Evolutionary conservation across 2,888 invertebrate genomes (phyloP).

Genomic region (Steromphala cineraria): DNA sequence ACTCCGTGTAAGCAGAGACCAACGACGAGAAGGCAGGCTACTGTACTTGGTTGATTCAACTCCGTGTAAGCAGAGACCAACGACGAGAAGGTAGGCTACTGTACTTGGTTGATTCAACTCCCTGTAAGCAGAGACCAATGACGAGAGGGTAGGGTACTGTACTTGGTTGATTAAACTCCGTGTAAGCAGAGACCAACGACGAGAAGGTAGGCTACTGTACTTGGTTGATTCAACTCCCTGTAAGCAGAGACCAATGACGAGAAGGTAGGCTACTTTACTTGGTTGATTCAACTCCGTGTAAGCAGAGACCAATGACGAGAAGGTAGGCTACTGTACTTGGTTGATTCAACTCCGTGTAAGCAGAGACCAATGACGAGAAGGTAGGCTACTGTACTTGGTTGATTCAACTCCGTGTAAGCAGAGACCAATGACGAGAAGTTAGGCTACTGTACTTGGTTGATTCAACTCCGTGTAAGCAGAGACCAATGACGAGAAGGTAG

Average conservation of each 20-base stretch:
- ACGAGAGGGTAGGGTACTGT: slow-evolving; percentile 38
- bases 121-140: slow-evolving; percentile 45
- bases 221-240: no score
- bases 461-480: slow-evolving; percentile 54
- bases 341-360: slow-evolving; percentile 52
- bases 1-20: slow-evolving; percentile 49
- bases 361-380: slow-evolving; percentile 40
- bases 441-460: no score
- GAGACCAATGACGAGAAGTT: slow-evolving; percentile 43
- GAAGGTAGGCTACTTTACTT: slow-evolving; percentile 41
- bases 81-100: slow-evolving; percentile 36
- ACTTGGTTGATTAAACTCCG: no score
- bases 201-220: slow-evolving; percentile 40
- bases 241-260: slow-evolving; percentile 41
- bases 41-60: no score
- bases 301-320: slow-evolving; percentile 39
- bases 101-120: no score
- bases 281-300: no score
- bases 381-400: no score
- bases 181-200: slow-evolving; percentile 44
- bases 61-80: slow-evolving; percentile 49
- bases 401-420: slow-evolving; percentile 52
- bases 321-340: slow-evolving; percentile 43
- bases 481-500: slow-evolving; percentile 38
- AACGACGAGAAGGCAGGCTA: slow-evolving; percentile 37